Base-by-base conservation (phyloP, 2,797 vertebrate species). In the Aldrovandia affinis region DNA sequence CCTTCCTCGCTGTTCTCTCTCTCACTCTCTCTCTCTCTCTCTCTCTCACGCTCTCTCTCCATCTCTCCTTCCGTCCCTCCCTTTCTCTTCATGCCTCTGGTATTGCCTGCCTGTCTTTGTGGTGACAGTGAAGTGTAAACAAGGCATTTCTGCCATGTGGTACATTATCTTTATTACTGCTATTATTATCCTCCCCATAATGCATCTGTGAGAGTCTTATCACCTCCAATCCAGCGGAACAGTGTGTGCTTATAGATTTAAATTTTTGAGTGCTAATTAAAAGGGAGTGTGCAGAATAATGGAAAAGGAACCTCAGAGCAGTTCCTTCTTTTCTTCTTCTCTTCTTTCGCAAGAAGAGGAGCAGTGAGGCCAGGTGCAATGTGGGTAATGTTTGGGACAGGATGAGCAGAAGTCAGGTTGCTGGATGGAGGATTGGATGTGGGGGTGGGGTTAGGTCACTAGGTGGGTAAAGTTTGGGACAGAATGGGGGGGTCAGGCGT, bases 231-330 rank as follows among this genome's bases (percentile, higher is more conserved):
- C 81, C 83, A 52, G 55, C 33, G 57, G 22, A 80, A n/a, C 73
- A 28, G 55, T 8, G 33, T 52, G 39, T 54, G 36, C 75, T 83
- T 73, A 70, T 59, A 73, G 75, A 85, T 85, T 68, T 83, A 83
- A 55, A 83, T 85, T 65, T 79, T 80, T 85, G 80, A 79, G 81
- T 85, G 85, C 59, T 80, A 83, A 85, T 85, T 85, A 85, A 79
- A 83, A 79, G n/a, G 44, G 68, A 63, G 55, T 52, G 59, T n/a
- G 2, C 80, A 63, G 63, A 52, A 28, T 61, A 63, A 78, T 78
- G 54, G 52, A 84, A 59, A 10, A 12, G 25, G 78, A 73, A 63
- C 55, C 14, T 10, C 28, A 3, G n/a, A 84, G 61, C 7, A 39
- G 14, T 77, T 44, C 3, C 30, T 52, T 65, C 30, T 55, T 54